phyloP scores from a whole-genome alignment of 2,888 invertebrate genomes.

The Pimpla rufipes region DNA sequence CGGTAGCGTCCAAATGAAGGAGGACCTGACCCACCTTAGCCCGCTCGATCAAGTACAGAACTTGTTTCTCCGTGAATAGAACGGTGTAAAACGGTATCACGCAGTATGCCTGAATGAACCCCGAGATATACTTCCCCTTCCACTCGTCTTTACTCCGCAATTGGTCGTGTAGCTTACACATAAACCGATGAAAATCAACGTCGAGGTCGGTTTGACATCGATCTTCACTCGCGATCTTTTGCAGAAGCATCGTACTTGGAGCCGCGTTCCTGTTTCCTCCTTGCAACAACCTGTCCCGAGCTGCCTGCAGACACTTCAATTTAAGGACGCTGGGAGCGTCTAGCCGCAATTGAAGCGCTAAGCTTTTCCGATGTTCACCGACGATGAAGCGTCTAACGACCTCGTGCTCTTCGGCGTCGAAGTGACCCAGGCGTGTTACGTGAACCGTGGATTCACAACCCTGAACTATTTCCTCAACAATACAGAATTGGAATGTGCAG shows the following conservation, averaged over 20 bases:
- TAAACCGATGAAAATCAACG: constrained; percentile 11
- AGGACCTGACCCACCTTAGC: constrained; percentile 19
- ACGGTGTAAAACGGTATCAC: constrained; percentile 10
- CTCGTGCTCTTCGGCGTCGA: background rate
- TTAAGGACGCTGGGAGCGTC: constrained; percentile 5
- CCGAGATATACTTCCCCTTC: constrained; percentile 14
- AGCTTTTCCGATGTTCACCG: background rate
- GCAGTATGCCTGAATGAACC: constrained; percentile 23
- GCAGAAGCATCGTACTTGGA: constrained; percentile 13
- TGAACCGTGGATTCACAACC: background rate
- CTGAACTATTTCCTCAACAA: background rate
- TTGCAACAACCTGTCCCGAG: constrained; percentile 1
- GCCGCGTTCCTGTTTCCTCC: constrained; percentile 11
- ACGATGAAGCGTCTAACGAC: constrained; percentile 12
- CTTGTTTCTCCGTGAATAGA: constrained; percentile 15
- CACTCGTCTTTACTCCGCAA: background rate
- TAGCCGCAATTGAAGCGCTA: background rate
- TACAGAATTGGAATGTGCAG: background rate
- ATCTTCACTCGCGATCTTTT: constrained; percentile 13
- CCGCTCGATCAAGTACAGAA: background rate
- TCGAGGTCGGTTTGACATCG: constrained; percentile 8
- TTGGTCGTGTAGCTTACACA: constrained; percentile 3
- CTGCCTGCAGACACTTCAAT: constrained; percentile 2
- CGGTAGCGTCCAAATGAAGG: constrained; percentile 18
- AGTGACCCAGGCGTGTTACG: constrained; percentile 4